Conservation (phyloP, 2,113 vertebrate species). For the Neomonachus schauinslandi region DNA sequence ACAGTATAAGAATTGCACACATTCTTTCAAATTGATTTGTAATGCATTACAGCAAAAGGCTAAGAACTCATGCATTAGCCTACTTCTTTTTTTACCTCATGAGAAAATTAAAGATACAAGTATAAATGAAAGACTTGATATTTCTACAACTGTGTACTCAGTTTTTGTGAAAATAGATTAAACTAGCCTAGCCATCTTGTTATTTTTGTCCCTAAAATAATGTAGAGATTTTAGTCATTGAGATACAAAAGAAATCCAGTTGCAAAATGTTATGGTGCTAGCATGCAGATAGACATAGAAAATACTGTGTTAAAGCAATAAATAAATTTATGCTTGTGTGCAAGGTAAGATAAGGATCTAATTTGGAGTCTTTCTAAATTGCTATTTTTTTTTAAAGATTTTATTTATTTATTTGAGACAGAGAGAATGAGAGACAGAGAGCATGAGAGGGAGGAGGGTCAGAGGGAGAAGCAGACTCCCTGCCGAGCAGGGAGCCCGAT, state of each 20-base stretch:
- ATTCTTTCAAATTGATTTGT: slow-evolving; percentile 39
- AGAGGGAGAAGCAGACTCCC: too few species aligned
- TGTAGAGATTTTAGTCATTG: not conserved
- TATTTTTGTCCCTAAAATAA: not conserved
- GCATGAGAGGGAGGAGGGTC: too few species aligned
- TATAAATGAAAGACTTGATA: not conserved
- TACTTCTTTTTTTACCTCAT: not conserved
- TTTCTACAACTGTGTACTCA: not conserved
- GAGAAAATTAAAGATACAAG: slow-evolving; percentile 35
- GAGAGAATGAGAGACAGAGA: too few species aligned
- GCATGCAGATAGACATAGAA: not conserved
- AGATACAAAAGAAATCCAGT: not conserved
- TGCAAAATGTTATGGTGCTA: not conserved
- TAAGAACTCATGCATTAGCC: not conserved
- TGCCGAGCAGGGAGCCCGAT: too few species aligned
- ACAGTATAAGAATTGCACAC: not conserved
- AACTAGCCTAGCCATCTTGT: not conserved
- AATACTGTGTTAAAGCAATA: not conserved
- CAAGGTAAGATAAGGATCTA: not conserved
- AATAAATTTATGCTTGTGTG: not conserved
- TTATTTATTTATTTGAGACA: too few species aligned
- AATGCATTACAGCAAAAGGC: slow-evolving; percentile 16
- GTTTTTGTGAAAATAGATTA: not conserved
- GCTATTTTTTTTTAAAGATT: not conserved
- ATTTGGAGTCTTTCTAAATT: slow-evolving; percentile 12